Base-by-base conservation (phyloP, 2,888 invertebrate species). In the Apodemia hepburni region DNA sequence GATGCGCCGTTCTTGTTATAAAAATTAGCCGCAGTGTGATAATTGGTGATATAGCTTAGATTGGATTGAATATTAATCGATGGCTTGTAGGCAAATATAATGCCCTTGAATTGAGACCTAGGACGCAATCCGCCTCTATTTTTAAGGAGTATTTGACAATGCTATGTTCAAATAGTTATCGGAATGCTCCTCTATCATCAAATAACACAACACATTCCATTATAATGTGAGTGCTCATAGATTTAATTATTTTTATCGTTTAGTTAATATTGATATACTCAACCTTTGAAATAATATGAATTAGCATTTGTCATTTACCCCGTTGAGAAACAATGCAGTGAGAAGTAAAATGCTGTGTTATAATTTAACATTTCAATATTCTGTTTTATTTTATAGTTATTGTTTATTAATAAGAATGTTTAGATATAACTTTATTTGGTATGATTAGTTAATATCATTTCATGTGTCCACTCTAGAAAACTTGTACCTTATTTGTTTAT, bases 351-450 rank as follows among this genome's bases (percentile, higher is more conserved):
- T 54, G 85, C 89, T 91, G 90, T 90, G 88, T 88, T 91, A 91
- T 88, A 85, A 87, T 85, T 86, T 89, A 87, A 89, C 88, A 86
- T 86, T 87, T 89, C 87, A 88, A 84, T 87, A 87, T 85, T 87
- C 85, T 88, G 86, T 88, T 89, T 89, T 89, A 88, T 89, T 90
- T 90, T 83, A 82, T 90, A 90, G 87, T 86, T 88, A 88, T 88
- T 87, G 82, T 89, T 90, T 90, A 87, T 85, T 84, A 75, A 68
- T 89, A 89, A 85, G 88, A 78, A 74, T 76, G 87, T 90, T 91
- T 91, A 90, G 90, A 90, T 86, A 75, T 89, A 89, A 86, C 84
- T 85, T 90, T 89, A 87, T 90, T 91, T 89, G 80, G 81, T 86
- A 87, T 80, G 76, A 81, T 80, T 89, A 88, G 86, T 87, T 84